Conservation (phyloP, 2,113 vertebrate species). For the Pyrgilauda ruficollis region DNA sequence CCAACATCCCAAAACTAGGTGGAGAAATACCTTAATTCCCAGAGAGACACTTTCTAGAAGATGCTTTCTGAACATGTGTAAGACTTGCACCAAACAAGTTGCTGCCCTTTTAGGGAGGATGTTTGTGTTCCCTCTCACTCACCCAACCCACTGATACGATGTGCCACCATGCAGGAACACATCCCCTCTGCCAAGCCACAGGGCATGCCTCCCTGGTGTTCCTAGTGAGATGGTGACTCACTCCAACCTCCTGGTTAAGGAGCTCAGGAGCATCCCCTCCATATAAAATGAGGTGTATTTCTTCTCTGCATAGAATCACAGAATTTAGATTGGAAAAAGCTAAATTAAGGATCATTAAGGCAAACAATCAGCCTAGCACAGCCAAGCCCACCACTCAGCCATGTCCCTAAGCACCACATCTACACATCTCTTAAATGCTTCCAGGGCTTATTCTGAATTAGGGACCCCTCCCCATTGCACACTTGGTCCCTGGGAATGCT, state of each 20-base stretch:
- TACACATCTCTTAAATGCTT: neutral
- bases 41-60: neutral
- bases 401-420: neutral
- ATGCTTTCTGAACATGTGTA: neutral
- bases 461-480: neutral
- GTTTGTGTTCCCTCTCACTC: conserved; percentile 1
- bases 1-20: neutral
- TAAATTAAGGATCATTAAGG: neutral
- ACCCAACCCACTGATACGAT: neutral
- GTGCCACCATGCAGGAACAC: neutral
- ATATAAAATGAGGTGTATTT: neutral
- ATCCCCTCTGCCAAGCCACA: neutral
- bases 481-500: neutral
- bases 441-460: neutral
- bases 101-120: neutral
- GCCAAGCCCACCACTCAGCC: neutral
- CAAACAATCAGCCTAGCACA: neutral
- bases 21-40: neutral
- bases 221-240: neutral
- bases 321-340: neutral
- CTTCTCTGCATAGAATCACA: neutral
- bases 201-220: conserved; percentile 1
- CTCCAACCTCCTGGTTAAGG: neutral
- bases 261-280: neutral
- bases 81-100: neutral